Evolutionary conservation across 2,888 invertebrate genomes (phyloP).

Genomic region (Dicycla oo): DNA sequence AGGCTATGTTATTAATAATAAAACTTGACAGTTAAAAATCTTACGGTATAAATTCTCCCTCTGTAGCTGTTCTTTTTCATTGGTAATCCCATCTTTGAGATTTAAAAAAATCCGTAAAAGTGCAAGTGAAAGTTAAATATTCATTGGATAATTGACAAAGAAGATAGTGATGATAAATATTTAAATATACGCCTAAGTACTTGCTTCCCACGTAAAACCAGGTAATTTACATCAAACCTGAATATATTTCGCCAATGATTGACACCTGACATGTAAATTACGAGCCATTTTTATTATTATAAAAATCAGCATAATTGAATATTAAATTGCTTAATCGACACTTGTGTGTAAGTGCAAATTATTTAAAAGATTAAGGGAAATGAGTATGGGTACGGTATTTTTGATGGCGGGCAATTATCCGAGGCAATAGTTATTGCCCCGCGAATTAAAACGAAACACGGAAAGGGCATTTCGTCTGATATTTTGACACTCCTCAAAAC

Average conservation of each 20-base stretch:
- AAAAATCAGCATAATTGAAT: conserved; percentile 50
- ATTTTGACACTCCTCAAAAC: conserved; percentile 58
- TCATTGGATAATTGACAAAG: conserved; percentile 25
- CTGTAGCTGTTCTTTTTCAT: background rate
- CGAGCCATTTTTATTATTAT: conserved; percentile 30
- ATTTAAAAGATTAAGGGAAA: conserved; percentile 68
- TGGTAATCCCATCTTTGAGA: background rate
- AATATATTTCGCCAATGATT: conserved; percentile 40
- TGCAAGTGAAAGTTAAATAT: conserved; percentile 22
- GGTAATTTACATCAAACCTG: conserved; percentile 27
- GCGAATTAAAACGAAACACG: conserved; percentile 67
- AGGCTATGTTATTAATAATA: no score
- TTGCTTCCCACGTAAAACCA: conserved; percentile 16
- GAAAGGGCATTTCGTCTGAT: conserved; percentile 66
- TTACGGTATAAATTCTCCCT: background rate
- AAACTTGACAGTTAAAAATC: no score
- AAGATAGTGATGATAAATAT: background rate
- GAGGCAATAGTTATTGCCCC: conserved; percentile 59
- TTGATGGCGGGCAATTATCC: conserved; percentile 64
- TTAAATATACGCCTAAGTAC: background rate
- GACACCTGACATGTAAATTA: conserved; percentile 54
- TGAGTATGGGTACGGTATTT: conserved; percentile 46
- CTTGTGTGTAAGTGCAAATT: conserved; percentile 58
- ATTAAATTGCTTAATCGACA: conserved; percentile 70
- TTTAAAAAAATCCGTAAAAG: background rate